Conservation (phyloP, 2,113 vertebrate species). For the Hippopotamus amphibius region DNA sequence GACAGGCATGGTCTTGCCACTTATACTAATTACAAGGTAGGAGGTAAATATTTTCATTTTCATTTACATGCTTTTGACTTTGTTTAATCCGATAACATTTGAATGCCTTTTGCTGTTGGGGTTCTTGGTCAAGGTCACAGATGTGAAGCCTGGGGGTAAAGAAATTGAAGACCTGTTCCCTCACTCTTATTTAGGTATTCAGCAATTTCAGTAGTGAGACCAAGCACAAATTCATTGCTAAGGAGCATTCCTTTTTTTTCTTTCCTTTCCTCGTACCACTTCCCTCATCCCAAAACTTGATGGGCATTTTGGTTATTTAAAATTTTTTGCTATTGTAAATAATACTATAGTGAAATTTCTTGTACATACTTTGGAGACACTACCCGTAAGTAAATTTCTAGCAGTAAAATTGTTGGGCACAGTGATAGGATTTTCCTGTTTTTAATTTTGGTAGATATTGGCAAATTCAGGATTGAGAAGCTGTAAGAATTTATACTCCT, state of each 20-base stretch:
- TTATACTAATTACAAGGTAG: conserved; percentile 40
- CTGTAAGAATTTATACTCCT: background rate
- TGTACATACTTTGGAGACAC: background rate
- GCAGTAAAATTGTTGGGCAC: background rate
- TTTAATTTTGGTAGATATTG: background rate
- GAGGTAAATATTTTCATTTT: conserved; percentile 68
- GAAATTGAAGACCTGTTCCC: background rate
- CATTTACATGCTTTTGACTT: conserved; percentile 20
- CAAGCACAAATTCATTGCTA: background rate
- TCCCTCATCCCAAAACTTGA: background rate
- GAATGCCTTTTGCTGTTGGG: background rate
- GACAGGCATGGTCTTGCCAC: conserved; percentile 60
- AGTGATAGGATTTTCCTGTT: background rate
- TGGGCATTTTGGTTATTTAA: background rate
- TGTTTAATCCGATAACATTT: background rate
- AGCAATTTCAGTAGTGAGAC: background rate
- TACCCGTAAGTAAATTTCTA: background rate
- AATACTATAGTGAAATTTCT: background rate
- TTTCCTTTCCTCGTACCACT: background rate
- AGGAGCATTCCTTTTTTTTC: background rate
- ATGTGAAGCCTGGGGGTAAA: background rate
- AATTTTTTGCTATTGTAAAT: background rate
- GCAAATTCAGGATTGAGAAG: conserved; percentile 6
- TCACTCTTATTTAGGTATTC: background rate
- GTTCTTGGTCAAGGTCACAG: background rate